Evolutionary conservation across 2,113 vertebrate species (phyloP).

Genomic region (Notarius lentiginosus): DNA sequence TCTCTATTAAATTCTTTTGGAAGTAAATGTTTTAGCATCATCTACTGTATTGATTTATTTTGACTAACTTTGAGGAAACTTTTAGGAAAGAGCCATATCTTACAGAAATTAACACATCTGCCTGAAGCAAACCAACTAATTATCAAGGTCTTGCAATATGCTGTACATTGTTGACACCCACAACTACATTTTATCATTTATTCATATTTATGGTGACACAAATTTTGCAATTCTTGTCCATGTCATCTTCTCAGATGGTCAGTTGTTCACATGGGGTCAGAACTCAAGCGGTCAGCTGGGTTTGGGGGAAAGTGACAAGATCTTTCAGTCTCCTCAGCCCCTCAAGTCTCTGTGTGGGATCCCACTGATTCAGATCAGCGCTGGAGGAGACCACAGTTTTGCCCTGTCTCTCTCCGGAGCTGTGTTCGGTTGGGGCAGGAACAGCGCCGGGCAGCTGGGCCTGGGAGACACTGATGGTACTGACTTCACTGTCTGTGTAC

Average conservation of each 20-base stretch:
- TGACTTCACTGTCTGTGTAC: conserved; percentile 66
- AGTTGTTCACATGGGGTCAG: conserved; percentile 76
- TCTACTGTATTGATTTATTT: not conserved
- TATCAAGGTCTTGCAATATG: not conserved
- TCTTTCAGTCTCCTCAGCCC: conserved; percentile 49
- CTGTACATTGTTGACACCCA: not conserved
- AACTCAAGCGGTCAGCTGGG: conserved; percentile 78
- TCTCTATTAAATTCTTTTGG: no score
- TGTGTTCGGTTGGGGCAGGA: conserved; percentile 81
- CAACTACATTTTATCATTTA: not conserved
- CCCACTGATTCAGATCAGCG: conserved; percentile 75
- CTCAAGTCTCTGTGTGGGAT: conserved; percentile 69
- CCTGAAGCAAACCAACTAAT: not conserved
- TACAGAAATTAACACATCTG: not conserved
- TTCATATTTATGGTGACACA: no score
- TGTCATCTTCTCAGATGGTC: conserved; percentile 47
- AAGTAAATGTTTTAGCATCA: not conserved
- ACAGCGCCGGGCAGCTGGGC: conserved; percentile 79
- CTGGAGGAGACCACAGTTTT: conserved; percentile 77
- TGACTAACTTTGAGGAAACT: not conserved
- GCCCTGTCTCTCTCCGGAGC: conserved; percentile 75
- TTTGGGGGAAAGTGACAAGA: conserved; percentile 35
- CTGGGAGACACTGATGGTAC: conserved; percentile 25
- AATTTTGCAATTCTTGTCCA: not conserved
- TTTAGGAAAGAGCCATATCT: not conserved